phyloP scores from a whole-genome alignment of 2,888 invertebrate species.

The Tetheella fluctuosa region DNA sequence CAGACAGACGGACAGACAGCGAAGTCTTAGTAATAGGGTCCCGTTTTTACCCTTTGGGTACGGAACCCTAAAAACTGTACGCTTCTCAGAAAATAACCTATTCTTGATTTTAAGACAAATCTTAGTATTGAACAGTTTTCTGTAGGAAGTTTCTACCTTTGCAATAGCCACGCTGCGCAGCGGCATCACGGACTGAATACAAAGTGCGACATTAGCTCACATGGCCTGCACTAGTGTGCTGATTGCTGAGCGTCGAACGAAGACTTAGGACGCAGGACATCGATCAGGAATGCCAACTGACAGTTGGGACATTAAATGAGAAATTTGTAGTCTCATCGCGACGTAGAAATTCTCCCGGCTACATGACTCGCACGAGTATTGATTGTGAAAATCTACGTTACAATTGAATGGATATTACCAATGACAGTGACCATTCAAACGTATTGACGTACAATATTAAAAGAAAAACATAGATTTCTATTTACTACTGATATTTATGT shows the following conservation, averaged over 20 bases:
- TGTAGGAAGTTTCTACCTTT: not conserved
- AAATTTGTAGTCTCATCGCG: conserved; percentile 18
- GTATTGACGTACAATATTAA: too few relatives aligned
- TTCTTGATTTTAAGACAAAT: not conserved
- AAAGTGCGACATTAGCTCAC: conserved; percentile 13
- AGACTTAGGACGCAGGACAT: not conserved
- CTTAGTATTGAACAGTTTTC: not conserved
- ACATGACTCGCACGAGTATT: not conserved
- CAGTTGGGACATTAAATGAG: conserved; percentile 6
- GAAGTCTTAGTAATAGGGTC: too few relatives aligned
- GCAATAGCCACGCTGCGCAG: conserved; percentile 8
- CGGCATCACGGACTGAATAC: conserved; percentile 14
- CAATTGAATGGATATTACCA: not conserved
- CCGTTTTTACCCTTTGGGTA: too few relatives aligned
- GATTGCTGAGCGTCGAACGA: not conserved
- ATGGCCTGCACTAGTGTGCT: not conserved
- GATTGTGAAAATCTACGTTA: not conserved
- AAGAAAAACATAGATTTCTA: too few relatives aligned
- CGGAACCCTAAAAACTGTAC: too few relatives aligned
- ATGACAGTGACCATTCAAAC: too few relatives aligned
- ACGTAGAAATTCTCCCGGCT: not conserved
- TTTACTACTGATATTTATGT: too few relatives aligned
- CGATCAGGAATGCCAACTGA: conserved; percentile 12
- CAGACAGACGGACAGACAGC: too few relatives aligned
- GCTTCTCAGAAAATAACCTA: too few relatives aligned